phyloP scores from a whole-genome alignment of 1,140 invertebrate species.

The Goniozus legneri region DNA sequence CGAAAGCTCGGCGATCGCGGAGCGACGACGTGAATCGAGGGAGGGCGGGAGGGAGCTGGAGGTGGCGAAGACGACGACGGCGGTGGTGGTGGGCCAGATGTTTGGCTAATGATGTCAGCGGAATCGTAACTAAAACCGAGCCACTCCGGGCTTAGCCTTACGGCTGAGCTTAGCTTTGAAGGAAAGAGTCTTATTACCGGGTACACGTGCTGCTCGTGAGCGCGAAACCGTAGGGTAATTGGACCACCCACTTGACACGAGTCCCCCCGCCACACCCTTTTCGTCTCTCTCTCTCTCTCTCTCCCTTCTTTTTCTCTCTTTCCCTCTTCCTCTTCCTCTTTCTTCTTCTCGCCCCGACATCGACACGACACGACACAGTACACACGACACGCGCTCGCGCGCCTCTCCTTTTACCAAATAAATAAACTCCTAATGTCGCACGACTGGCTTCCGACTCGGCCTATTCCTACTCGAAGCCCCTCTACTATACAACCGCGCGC shows the following conservation, averaged over 20 bases:
- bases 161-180: slow-evolving; percentile 30
- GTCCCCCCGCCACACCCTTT: slow-evolving; percentile 6
- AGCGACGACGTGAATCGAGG: slow-evolving; percentile 16
- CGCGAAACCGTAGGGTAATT: slow-evolving; percentile 48
- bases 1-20: slow-evolving; percentile 18
- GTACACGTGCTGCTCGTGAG: slow-evolving; percentile 43
- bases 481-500: too few relatives aligned
- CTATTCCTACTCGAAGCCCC: too few relatives aligned
- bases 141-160: slow-evolving; percentile 28
- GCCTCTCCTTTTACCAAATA: slow-evolving; percentile 17
- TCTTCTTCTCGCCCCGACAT: slow-evolving; percentile 3
- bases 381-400: too few relatives aligned
- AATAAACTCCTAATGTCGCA: slow-evolving; percentile 11
- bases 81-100: slow-evolving; percentile 48
- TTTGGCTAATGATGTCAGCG: slow-evolving; percentile 54
- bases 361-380: too few relatives aligned
- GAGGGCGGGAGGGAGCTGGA: background rate
- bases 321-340: slow-evolving; percentile 7
- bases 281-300: slow-evolving; percentile 19
- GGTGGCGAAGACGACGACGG: slow-evolving; percentile 16
- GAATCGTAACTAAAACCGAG: slow-evolving; percentile 51
- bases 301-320: slow-evolving; percentile 4
- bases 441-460: background rate
- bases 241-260: slow-evolving; percentile 45
- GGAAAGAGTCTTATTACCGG: slow-evolving; percentile 48